Conservation (phyloP, 2,113 vertebrate genomes). For the Rhea pennata region DNA sequence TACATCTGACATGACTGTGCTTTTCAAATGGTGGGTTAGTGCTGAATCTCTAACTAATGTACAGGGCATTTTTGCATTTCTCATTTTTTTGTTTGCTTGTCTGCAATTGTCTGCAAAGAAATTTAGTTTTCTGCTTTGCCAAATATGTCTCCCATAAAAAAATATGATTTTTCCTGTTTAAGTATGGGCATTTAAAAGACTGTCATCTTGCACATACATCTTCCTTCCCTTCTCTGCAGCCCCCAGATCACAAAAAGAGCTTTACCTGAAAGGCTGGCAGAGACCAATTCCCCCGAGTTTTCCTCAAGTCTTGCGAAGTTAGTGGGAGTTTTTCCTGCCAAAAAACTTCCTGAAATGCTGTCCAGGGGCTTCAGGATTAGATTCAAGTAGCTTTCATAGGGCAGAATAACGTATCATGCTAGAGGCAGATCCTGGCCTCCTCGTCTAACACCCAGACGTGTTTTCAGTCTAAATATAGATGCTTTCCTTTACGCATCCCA, state of each 20-base stretch:
- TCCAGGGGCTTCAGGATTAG: neutral
- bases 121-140: neutral
- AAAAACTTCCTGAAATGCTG: neutral
- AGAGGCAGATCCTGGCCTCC: neutral
- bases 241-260: neutral
- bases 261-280: neutral
- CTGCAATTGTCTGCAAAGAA: neutral
- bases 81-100: neutral
- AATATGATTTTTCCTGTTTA: neutral
- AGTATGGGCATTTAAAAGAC: neutral
- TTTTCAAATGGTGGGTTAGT: neutral
- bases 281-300: neutral
- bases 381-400: neutral
- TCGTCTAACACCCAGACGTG: neutral
- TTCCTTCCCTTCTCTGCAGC: neutral
- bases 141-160: neutral
- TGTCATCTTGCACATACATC: neutral
- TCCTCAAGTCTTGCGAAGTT: neutral
- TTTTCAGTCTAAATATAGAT: neutral
- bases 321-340: neutral
- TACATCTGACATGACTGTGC: rapidly evolving
- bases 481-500: neutral
- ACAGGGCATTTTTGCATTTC: neutral
- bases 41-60: neutral
- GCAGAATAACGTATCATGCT: neutral